These are phyloP conservation scores for Chloroceryle aenea DNA, from an alignment of 2,113 vertebrate species.

Conservation along the genomic window DNA sequence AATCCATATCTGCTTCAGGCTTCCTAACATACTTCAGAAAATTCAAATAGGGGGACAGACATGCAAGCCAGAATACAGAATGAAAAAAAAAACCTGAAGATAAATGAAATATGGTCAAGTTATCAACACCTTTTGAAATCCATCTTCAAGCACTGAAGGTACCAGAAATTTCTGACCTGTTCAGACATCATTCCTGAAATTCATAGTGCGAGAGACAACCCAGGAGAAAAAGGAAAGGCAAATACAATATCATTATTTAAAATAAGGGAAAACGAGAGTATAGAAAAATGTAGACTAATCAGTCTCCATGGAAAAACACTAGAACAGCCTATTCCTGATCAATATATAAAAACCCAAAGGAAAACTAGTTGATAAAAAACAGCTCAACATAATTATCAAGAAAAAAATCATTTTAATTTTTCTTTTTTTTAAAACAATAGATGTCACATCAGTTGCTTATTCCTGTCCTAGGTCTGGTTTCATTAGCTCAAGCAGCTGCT, in stretches of 20 bases:
- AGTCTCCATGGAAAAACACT: not conserved
- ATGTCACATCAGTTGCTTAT: not conserved
- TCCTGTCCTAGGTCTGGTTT: not conserved
- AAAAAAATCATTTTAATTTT: not conserved
- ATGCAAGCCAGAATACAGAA: not conserved
- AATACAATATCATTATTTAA: not conserved
- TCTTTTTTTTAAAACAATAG: not conserved
- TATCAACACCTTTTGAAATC: not conserved
- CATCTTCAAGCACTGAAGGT: not conserved
- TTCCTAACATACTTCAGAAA: constrained; percentile 23
- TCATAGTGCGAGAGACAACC: not conserved
- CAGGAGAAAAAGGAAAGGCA: not conserved
- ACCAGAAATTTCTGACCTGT: not conserved
- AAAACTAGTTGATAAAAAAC: not conserved
- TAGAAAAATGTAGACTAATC: not conserved
- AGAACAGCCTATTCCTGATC: not conserved
- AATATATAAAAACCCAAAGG: not conserved
- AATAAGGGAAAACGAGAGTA: not conserved
- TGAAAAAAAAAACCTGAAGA: not conserved
- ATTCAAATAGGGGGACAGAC: not conserved
- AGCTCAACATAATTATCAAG: not conserved
- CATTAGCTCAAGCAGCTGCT: too few relatives aligned
- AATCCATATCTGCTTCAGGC: constrained; percentile 19
- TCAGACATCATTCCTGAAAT: constrained; percentile 4
- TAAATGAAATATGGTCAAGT: not conserved